Evolutionary conservation across 2,797 vertebrate genomes (phyloP).

Genomic region (Thalassophryne amazonica): DNA sequence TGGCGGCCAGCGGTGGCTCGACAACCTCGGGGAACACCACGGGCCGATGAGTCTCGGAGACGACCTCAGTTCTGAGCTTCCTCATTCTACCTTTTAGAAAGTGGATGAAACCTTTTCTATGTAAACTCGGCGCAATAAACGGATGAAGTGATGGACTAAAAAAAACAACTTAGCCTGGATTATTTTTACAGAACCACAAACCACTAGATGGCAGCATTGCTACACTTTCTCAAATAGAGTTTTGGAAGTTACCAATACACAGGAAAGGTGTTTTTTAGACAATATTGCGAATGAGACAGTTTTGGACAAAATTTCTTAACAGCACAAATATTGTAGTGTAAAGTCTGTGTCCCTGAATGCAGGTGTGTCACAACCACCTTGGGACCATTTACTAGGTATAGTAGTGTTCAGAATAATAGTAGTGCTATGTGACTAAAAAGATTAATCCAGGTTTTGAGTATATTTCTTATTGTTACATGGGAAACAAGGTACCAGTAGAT

Average conservation of each 20-base stretch:
- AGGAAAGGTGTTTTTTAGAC: no score
- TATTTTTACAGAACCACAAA: neutral
- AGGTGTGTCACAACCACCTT: no score
- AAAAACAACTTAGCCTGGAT: neutral
- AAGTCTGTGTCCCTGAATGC: no score
- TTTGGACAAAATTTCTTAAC: no score
- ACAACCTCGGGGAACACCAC: constrained; percentile 12
- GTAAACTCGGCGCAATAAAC: constrained; percentile 60
- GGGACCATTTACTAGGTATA: no score
- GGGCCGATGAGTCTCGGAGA: constrained; percentile 20
- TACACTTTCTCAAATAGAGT: neutral
- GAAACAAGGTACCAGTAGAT: no score
- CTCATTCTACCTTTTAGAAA: constrained; percentile 10
- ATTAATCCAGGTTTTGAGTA: no score
- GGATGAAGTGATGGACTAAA: constrained; percentile 12
- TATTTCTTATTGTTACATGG: no score
- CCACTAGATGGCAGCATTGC: constrained; percentile 42
- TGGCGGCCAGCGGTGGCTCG: constrained; percentile 32
- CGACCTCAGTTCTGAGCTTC: neutral
- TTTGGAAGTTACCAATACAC: neutral
- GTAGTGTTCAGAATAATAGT: no score
- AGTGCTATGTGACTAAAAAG: no score
- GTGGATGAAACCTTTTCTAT: constrained; percentile 54
- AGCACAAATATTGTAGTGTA: no score
- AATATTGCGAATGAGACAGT: no score